Evolutionary conservation across 2,113 vertebrate genomes (phyloP).

Genomic region (Dasyornis broadbenti): DNA sequence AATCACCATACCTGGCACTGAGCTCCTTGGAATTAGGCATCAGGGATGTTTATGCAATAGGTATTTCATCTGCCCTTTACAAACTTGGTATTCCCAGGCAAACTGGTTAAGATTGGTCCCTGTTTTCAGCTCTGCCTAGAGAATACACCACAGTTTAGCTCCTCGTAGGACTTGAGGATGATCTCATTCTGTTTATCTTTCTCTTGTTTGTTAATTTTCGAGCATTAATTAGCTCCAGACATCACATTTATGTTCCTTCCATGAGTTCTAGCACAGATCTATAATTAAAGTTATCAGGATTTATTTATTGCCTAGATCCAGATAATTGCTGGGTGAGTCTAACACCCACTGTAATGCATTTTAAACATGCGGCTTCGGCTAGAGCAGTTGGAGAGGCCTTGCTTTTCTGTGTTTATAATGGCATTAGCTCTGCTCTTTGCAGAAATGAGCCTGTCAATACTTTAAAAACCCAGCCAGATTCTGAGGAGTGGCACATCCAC

Average conservation of each 20-base stretch:
- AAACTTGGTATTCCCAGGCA: neutral
- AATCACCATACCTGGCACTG: neutral
- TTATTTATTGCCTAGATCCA: neutral
- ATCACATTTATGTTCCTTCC: neutral
- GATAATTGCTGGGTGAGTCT: neutral
- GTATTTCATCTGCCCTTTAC: neutral
- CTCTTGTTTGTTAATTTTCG: neutral
- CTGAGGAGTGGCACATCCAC: neutral
- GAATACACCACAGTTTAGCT: neutral
- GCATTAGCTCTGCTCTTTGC: neutral
- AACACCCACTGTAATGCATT: neutral
- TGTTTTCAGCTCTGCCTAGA: neutral
- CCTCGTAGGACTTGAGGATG: neutral
- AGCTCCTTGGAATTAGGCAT: neutral
- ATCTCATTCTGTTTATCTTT: conserved; percentile 8
- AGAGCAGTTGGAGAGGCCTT: neutral
- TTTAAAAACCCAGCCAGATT: neutral
- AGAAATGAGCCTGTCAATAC: neutral
- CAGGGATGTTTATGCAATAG: neutral
- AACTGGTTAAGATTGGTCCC: neutral
- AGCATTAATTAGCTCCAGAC: neutral
- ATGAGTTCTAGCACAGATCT: neutral
- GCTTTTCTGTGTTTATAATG: neutral
- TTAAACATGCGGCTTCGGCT: neutral
- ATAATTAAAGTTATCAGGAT: neutral